A percentile compares a stretch with the other conserved stretches of the same genome.
Evolutionary conservation across 2,797 vertebrate species (phyloP).

Genomic region (Mastacembelus armatus): DNA sequence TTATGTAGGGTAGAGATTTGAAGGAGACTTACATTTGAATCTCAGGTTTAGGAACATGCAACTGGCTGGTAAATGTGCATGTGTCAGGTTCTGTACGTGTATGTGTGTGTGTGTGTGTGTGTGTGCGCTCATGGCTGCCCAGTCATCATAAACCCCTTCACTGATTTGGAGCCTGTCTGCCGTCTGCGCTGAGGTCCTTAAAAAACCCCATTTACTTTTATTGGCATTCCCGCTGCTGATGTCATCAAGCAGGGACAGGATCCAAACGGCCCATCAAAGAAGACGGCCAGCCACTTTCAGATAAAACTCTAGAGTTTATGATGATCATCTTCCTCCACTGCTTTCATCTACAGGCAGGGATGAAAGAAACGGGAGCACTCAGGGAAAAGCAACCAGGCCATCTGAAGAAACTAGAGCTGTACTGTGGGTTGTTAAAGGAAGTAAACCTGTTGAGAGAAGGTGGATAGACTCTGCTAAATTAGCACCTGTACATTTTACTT

Average conservation of each 20-base stretch:
- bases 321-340: slow-evolving; percentile 49
- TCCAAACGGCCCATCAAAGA: slow-evolving; percentile 52
- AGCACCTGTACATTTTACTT: background rate
- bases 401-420: background rate
- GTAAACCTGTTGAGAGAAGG: slow-evolving; percentile 19
- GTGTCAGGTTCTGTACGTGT: too few species aligned
- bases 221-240: slow-evolving; percentile 46
- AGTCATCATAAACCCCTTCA: slow-evolving; percentile 54
- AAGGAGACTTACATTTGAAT: background rate
- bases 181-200: slow-evolving; percentile 45
- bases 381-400: background rate
- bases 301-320: slow-evolving; percentile 52
- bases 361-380: background rate
- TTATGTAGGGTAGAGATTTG: too few species aligned
- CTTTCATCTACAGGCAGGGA: slow-evolving; percentile 22
- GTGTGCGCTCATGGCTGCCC: slow-evolving; percentile 11
- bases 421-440: slow-evolving; percentile 10
- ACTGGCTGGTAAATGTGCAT: background rate
- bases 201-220: slow-evolving; percentile 56
- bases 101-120: background rate
- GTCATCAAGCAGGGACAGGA: slow-evolving; percentile 50
- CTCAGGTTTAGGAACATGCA: too few species aligned
- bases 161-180: slow-evolving; percentile 45
- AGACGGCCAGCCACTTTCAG: slow-evolving; percentile 22
- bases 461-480: slow-evolving; percentile 19